Evolutionary conservation across 2,888 invertebrate species (phyloP).

Genomic region (Stramonita haemastoma): DNA sequence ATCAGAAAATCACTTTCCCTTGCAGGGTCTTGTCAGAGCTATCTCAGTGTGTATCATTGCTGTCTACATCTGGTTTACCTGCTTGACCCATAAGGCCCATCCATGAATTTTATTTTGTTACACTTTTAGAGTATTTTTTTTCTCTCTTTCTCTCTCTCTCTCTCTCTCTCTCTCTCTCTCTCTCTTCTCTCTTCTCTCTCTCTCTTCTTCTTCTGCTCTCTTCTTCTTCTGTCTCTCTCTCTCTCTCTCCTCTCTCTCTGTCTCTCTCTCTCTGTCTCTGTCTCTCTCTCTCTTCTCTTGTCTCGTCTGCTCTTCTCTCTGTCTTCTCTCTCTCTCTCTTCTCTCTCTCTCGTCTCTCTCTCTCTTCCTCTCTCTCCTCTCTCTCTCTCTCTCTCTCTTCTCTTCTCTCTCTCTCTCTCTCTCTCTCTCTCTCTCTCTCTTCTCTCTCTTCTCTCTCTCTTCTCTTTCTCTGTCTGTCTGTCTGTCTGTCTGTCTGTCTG

Average conservation of each 20-base stretch:
- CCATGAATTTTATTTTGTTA: too few relatives aligned
- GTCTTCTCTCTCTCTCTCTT: background rate
- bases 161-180: background rate
- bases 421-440: slow-evolving; percentile 5
- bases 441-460: background rate
- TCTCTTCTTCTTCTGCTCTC: background rate
- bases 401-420: background rate
- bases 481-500: too few relatives aligned
- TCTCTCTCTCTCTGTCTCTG: background rate
- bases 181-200: too few relatives aligned
- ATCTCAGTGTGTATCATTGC: too few relatives aligned
- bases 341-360: too few relatives aligned
- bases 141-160: background rate
- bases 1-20: too few relatives aligned
- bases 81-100: too few relatives aligned
- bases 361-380: too few relatives aligned
- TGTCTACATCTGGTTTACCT: too few relatives aligned
- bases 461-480: background rate
- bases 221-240: background rate
- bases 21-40: too few relatives aligned
- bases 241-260: background rate
- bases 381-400: too few relatives aligned
- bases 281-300: background rate
- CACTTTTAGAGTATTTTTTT: background rate
- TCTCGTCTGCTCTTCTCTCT: too few relatives aligned